Base-by-base conservation (phyloP, 2,113 vertebrate species). In the Ceuthmochares aereus region DNA sequence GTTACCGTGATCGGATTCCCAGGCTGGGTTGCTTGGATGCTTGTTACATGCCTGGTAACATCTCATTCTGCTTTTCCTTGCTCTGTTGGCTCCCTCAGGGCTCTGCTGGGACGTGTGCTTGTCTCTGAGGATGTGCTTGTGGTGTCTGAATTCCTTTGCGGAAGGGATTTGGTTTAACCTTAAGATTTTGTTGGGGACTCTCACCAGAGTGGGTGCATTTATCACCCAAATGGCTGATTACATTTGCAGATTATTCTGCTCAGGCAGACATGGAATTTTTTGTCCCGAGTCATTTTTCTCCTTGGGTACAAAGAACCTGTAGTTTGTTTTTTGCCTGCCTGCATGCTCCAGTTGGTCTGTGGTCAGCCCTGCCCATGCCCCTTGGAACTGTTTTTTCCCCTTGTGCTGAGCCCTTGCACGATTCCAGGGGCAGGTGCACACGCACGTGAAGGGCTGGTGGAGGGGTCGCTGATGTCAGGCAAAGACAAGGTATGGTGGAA, bases 221-320 rank as follows among this genome's bases (percentile, higher is more conserved):
- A 81, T 94, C 87, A 75, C 87, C 58, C 40, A 16, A 72, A 47
- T 43, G 74, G 34, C 66, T 90, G 84, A 76, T 85, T 82, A 30
- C n/a, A 45, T 87, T 84, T 95, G 63, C 67, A 90, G 85, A 80
- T 90, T 63, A 74, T 90, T 97, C 83, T 67, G 59, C 64, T 93
- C 79, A 63, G 83, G 83, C 37, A 88, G 82, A 74, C 26, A 0
- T 5, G 58, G 58, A 62, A 15, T 13, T 36, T 76, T 83, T 79
- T 52, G 30, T 81, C 77, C 76, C 4, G 2, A 66, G 51, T 87
- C 18, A 1, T 69, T 30, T 72, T 88, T 94, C 79, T 96, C 72
- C 72, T 86, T 63, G 64, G 49, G 20, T 72, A 92, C 36, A 69
- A 22, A 66, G n/a, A 84, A 73, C 18, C 55, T 66, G 32, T 12